Base-by-base conservation (phyloP, 2,888 invertebrate genomes). In the Drosophila formosana region DNA sequence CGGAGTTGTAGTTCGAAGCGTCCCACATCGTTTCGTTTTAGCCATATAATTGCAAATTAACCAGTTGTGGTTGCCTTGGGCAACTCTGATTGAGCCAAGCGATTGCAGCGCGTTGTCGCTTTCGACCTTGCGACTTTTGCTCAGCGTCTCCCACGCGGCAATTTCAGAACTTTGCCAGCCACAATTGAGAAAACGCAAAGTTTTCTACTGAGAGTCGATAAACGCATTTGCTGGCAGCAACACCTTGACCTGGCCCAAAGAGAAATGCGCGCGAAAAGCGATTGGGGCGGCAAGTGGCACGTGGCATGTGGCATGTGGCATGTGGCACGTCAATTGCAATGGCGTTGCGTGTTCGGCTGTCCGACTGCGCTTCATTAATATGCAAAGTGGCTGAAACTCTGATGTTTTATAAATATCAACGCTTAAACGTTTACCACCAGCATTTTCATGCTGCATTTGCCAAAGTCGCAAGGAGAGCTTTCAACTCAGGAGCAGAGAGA, bases 371-470 rank as follows among this genome's bases (percentile, higher is more conserved):
- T 72, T 82, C 89, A 86, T 86, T 82, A 88, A 79, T 73, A 86
- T 86, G 89, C 89, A 89, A 88, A 86, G 82, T 78, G 82, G 53
- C 72, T 32, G 41, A 37, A 37, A 37, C 11, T n/a, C 28, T 37
- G 28, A 6, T 13, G 13, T 41, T 41, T 41, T 77, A 51, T 75
- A 68, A 69, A 75, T 78, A 76, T 77, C 74, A 80, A 71, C 89
- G 74, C 73, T 87, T 89, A 80, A 89, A 84, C 87, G 86, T 69
- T 86, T 86, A 88, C 85, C 80, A 78, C 72, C 72, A 58, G 68
- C 83, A 79, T 74, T 84, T 83, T 88, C 82, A 83, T 85, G 85
- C 80, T 78, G 80, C 87, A 86, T 83, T 83, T 79, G 69, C 67
- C 46, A 46, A 39, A 58, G 37, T 26, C 26, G 23, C 60, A 18